Percentiles rank a stretch among this genome's conserved stretches.
These are phyloP conservation scores for Ochlodes sylvanus DNA, from an alignment of 2,888 invertebrate genomes.

Conservation along the genomic window DNA sequence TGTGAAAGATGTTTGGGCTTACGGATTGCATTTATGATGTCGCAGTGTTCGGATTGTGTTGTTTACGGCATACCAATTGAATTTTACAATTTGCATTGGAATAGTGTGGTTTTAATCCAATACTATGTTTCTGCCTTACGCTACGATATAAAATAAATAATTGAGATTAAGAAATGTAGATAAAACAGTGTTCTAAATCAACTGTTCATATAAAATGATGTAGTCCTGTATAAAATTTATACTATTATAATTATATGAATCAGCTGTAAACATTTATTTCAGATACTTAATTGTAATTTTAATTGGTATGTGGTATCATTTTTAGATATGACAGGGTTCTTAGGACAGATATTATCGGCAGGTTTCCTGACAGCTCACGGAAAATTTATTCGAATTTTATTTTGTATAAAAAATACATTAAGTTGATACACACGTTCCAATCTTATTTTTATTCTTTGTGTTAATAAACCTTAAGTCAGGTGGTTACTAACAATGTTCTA, in stretches of 20 bases:
- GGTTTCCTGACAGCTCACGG: slow-evolving; percentile 24
- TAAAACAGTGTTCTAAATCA: neutral
- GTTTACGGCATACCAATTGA: neutral
- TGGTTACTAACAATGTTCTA: no score
- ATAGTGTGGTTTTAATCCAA: neutral
- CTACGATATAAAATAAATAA: no score
- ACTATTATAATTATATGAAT: neutral
- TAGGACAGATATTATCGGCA: slow-evolving; percentile 22
- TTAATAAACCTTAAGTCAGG: no score
- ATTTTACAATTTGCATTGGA: neutral
- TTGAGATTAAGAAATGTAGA: no score
- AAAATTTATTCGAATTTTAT: slow-evolving; percentile 1
- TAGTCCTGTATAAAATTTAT: no score
- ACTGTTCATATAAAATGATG: neutral
- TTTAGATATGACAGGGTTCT: slow-evolving; percentile 12
- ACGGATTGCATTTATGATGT: slow-evolving; percentile 74
- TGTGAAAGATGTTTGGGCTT: slow-evolving; percentile 50
- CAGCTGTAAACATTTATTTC: neutral
- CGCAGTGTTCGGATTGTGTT: slow-evolving; percentile 75
- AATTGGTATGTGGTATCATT: slow-evolving; percentile 9
- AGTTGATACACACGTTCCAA: neutral
- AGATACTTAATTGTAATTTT: neutral
- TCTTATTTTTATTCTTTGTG: no score
- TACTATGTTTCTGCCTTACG: no score
- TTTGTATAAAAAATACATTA: neutral